Evolutionary conservation across 2,888 invertebrate genomes (phyloP).

Genomic region (Merodon equestris): DNA sequence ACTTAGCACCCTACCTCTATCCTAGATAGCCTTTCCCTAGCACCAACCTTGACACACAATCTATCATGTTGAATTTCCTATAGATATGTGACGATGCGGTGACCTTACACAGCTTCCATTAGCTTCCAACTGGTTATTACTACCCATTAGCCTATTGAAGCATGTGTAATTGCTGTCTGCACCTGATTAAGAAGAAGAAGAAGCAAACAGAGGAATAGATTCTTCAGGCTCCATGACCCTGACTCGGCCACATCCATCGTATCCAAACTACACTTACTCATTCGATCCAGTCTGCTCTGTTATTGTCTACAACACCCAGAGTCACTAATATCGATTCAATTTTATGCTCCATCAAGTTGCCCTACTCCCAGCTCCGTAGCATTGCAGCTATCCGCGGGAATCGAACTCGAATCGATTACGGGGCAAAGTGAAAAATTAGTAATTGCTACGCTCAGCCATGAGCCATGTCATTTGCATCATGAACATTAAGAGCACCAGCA

Average conservation of each 20-base stretch:
- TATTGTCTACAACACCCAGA: not conserved
- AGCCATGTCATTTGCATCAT: conserved; percentile 42
- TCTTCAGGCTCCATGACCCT: conserved; percentile 48
- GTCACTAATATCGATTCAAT: conserved; percentile 40
- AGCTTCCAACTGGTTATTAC: not conserved
- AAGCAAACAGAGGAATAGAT: conserved; percentile 19
- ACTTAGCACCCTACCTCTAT: too few species aligned
- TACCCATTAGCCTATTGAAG: conserved; percentile 8
- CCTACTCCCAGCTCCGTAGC: conserved; percentile 17
- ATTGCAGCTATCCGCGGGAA: conserved; percentile 28
- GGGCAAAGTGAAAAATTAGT: conserved; percentile 56
- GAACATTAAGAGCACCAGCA: not conserved
- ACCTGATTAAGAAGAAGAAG: conserved; percentile 9
- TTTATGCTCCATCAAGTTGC: conserved; percentile 54
- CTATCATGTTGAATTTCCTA: too few species aligned
- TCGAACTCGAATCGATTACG: conserved; percentile 54
- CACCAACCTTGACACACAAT: too few species aligned
- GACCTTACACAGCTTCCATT: not conserved
- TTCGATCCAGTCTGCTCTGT: conserved; percentile 15
- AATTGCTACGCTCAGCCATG: conserved; percentile 35
- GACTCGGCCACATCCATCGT: conserved; percentile 11
- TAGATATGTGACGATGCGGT: too few species aligned
- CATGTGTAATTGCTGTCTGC: conserved; percentile 31
- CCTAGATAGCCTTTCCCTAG: too few species aligned
- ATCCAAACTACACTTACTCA: conserved; percentile 29